Conservation (phyloP, 2,888 invertebrate species). For the Drosophila robusta region DNA sequence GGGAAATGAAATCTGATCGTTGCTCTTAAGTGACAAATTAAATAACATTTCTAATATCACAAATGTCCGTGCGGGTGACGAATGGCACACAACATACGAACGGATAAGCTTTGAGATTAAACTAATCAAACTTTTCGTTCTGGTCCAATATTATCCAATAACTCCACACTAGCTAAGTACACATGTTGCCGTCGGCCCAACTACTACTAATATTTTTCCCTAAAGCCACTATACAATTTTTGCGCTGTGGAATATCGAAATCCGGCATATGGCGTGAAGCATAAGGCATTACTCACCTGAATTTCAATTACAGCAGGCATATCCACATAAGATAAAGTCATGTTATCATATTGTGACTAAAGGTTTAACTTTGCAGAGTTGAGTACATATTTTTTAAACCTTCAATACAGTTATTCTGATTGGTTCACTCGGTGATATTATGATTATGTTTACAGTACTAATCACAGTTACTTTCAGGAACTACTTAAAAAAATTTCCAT, state of each 20-base stretch:
- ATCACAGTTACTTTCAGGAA: constrained; percentile 13
- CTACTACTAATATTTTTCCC: not conserved
- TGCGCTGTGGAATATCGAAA: not conserved
- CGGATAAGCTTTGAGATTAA: not conserved
- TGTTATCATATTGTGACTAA: constrained; percentile 80
- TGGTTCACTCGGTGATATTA: not conserved
- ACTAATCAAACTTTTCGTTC: not conserved
- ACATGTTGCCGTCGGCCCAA: not conserved
- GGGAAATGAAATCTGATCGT: no score
- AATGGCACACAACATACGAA: no score
- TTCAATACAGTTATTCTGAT: not conserved
- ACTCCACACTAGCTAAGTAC: no score
- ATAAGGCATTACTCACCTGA: constrained; percentile 86
- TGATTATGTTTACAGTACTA: constrained; percentile 5
- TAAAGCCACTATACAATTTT: no score
- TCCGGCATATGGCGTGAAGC: no score
- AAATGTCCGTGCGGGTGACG: no score
- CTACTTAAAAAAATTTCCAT: constrained; percentile 7
- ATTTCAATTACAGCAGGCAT: constrained; percentile 91
- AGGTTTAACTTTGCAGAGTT: not conserved
- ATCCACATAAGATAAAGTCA: constrained; percentile 91
- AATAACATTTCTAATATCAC: no score
- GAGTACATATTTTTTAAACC: not conserved
- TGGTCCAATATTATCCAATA: not conserved
- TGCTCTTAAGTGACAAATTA: no score